Percentiles rank a stretch among this genome's conserved stretches.
phyloP scores from a whole-genome alignment of 1,140 invertebrate species.

The Drosophila dunni region DNA sequence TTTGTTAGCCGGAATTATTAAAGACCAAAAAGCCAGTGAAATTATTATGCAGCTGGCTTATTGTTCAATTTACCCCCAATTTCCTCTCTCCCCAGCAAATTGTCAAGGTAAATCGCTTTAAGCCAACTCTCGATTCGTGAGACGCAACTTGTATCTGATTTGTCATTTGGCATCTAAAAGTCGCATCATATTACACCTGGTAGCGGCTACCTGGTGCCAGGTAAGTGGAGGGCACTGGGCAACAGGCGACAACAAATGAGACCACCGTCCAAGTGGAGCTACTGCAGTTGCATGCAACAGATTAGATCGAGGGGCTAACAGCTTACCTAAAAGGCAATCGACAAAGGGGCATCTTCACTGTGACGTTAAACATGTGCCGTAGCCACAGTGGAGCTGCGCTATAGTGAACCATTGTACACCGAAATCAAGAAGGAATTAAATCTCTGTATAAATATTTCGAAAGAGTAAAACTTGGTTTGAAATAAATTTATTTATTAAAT shows the following conservation, averaged over 20 bases:
- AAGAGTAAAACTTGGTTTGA: no score
- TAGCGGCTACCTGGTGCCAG: constrained; percentile 21
- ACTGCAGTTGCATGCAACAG: constrained; percentile 65
- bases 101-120: constrained; percentile 47
- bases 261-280: constrained; percentile 60
- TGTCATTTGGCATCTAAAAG: constrained; percentile 60
- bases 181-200: constrained; percentile 63
- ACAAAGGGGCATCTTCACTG: not conserved
- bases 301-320: constrained; percentile 51
- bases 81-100: constrained; percentile 27
- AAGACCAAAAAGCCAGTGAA: constrained; percentile 35
- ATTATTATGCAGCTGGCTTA: constrained; percentile 59
- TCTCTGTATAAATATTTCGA: not conserved
- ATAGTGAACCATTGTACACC: not conserved
- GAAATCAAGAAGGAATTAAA: no score
- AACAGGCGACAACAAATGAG: constrained; percentile 61
- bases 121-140: constrained; percentile 47
- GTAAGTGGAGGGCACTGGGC: not conserved
- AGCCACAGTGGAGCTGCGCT: not conserved
- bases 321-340: not conserved
- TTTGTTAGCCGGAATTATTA: constrained; percentile 72
- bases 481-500: no score
- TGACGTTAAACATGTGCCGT: not conserved
- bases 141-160: constrained; percentile 72
- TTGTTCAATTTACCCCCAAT: not conserved